A percentile compares a stretch with the other conserved stretches of the same genome.
Conservation (phyloP, 2,797 vertebrate species). For the Pangasius macronema region DNA sequence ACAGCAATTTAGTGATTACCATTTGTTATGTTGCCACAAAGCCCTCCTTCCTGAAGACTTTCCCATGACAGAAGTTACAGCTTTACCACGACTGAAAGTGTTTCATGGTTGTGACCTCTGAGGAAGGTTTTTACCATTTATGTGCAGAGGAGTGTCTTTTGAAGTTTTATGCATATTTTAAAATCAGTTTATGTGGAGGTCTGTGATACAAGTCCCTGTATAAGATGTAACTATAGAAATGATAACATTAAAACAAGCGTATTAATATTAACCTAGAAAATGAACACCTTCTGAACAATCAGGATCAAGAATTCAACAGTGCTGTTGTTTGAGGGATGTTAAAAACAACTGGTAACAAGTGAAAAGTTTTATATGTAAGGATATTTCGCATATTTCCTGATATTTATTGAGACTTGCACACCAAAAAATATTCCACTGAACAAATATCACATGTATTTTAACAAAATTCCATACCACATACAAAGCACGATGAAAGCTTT, state of each 20-base stretch:
- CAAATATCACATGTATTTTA: neutral
- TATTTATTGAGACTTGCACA: neutral
- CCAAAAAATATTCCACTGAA: neutral
- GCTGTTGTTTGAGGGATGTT: neutral
- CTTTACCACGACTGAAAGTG: too few species aligned
- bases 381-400: neutral
- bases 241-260: neutral
- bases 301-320: neutral
- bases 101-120: too few species aligned
- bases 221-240: neutral
- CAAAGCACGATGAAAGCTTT: neutral
- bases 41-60: neutral
- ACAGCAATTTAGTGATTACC: neutral
- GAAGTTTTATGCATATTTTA: neutral
- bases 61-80: neutral
- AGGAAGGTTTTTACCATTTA: too few species aligned
- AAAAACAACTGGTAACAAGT: neutral
- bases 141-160: too few species aligned
- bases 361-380: neutral
- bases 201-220: neutral
- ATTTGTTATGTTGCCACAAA: neutral
- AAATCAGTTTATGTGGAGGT: neutral
- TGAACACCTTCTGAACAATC: neutral
- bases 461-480: neutral
- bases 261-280: neutral